These are phyloP conservation scores for Nemotelus pantherinus DNA, from an alignment of 2,888 invertebrate species.

Conservation along the genomic window DNA sequence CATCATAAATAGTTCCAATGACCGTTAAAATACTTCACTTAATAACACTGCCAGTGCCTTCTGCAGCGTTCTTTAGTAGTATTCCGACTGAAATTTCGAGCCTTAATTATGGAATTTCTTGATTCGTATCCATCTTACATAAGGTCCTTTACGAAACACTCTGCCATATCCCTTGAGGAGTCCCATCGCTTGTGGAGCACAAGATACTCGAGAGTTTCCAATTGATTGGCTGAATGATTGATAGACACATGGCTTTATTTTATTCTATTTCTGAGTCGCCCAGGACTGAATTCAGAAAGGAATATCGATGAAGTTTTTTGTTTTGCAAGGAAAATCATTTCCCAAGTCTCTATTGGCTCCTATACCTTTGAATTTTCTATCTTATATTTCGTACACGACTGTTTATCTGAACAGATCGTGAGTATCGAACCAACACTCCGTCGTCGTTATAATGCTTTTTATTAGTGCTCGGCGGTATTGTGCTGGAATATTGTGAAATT, in stretches of 20 bases:
- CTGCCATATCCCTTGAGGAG: too few species aligned
- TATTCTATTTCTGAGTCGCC: neutral
- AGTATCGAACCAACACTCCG: neutral
- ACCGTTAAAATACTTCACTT: too few species aligned
- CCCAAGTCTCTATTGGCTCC: neutral
- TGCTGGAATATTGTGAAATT: constrained; percentile 29
- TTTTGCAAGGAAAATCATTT: constrained; percentile 8
- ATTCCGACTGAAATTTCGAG: too few species aligned
- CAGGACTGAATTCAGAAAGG: neutral
- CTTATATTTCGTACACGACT: neutral
- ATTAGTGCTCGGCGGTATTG: constrained; percentile 1
- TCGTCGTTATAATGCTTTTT: neutral
- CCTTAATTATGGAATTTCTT: too few species aligned
- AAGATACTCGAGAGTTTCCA: constrained; percentile 22
- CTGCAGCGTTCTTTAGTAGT: too few species aligned
- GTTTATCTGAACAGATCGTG: too few species aligned
- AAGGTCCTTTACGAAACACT: too few species aligned
- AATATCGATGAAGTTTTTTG: constrained; percentile 18
- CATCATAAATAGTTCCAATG: too few species aligned
- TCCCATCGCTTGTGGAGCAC: neutral
- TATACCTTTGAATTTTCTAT: neutral
- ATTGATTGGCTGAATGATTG: constrained; percentile 48
- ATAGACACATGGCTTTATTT: constrained; percentile 45
- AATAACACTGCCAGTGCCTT: too few species aligned
- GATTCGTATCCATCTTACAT: too few species aligned